Conservation (phyloP, 2,888 invertebrate genomes). For the Melikaiella ostensackeni region DNA sequence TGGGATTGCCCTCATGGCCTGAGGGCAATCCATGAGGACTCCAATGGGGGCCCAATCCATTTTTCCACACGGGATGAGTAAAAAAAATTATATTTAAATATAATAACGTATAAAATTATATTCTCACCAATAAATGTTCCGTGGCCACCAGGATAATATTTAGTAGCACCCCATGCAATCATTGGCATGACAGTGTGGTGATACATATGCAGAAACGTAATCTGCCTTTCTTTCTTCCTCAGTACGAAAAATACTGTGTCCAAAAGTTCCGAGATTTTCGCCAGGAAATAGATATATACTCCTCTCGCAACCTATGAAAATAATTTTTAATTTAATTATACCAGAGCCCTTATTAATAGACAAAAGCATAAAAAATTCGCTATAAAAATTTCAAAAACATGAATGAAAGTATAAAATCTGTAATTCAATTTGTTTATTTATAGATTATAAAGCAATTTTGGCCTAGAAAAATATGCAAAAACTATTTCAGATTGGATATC, state of each 20-base stretch:
- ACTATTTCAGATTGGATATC: slow-evolving; percentile 1
- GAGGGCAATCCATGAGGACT: too few species aligned
- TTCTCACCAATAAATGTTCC: slow-evolving; percentile 87
- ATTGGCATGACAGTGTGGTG: slow-evolving; percentile 97
- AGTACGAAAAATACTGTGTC: slow-evolving; percentile 96
- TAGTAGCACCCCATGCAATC: slow-evolving; percentile 95
- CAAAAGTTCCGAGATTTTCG: slow-evolving; percentile 92
- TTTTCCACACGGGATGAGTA: too few species aligned
- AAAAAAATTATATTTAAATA: background rate
- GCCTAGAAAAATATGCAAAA: too few species aligned
- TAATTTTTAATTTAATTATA: background rate
- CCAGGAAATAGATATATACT: slow-evolving; percentile 91
- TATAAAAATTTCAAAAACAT: too few species aligned
- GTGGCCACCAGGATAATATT: slow-evolving; percentile 92
- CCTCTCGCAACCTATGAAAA: slow-evolving; percentile 81
- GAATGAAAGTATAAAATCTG: too few species aligned
- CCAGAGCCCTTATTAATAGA: background rate
- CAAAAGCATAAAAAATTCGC: too few species aligned
- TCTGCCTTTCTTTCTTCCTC: slow-evolving; percentile 93
- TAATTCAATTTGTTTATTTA: too few species aligned
- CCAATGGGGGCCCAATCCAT: too few species aligned
- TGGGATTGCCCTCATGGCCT: too few species aligned
- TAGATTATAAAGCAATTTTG: too few species aligned
- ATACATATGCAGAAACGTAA: slow-evolving; percentile 94
- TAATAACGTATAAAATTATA: background rate